Conservation (phyloP, 2,888 invertebrate species). For the Chironomus riparius region DNA sequence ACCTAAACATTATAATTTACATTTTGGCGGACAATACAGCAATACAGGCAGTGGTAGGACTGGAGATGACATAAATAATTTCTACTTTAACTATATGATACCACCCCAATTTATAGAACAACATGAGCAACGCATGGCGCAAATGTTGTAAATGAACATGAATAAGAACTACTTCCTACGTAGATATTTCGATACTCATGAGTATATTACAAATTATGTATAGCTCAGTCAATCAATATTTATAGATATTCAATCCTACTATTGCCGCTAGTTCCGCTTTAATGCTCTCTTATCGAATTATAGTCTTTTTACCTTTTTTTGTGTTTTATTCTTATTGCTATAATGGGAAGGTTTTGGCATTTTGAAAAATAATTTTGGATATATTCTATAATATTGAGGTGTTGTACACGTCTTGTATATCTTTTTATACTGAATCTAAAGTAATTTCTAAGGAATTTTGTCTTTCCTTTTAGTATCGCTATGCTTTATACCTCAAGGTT, state of each 20-base stretch:
- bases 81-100: neutral
- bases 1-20: neutral
- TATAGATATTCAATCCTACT: neutral
- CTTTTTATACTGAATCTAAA: neutral
- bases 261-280: neutral
- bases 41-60: neutral
- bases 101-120: neutral
- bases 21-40: neutral
- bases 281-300: neutral
- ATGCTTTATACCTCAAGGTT: too few relatives aligned
- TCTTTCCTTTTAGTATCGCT: too few relatives aligned
- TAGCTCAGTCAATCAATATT: neutral
- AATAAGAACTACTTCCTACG: neutral
- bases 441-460: too few relatives aligned
- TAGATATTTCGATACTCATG: neutral
- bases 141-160: too few relatives aligned
- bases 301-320: neutral
- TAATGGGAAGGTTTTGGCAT: too few relatives aligned
- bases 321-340: neutral
- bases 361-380: too few relatives aligned
- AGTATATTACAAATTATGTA: neutral
- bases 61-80: neutral
- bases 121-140: too few relatives aligned
- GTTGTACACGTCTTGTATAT: neutral
- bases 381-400: too few relatives aligned